Evolutionary conservation across 2,797 vertebrate genomes (phyloP), one percentile per base, ranked within the genome.

Genomic region (Kryptopterus vitreolus): DNA sequence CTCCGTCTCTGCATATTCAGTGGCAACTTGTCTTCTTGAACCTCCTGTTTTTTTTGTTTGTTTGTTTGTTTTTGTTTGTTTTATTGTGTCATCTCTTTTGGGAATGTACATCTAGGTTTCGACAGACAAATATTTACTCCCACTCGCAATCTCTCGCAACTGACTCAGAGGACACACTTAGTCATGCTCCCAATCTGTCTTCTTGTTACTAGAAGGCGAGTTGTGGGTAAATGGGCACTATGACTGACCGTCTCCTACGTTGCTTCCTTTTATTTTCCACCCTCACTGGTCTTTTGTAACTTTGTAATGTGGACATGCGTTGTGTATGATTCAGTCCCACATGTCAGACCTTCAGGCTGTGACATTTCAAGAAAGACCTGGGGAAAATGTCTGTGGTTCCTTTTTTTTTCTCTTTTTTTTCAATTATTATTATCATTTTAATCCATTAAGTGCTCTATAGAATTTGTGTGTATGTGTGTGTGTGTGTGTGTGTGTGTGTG

Each of bases 121-220:
- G 22, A 81, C 24, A 70, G 31, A 79, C 29, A 81, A 80, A 81
- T 82, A 81, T 83, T 82, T 83, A 77, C 16, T 77, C 46, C 65
- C 52, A 76, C 82, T 69, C 76, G 31, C 72, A 70, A 76, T 31
- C 77, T 57, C 46, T 29, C 68, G 77, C 38, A 52, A 26, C n/a
- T 82, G 73, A 58, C 66, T 84, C 81, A 74, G 2, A 76, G 29
- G 65, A 11, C 22, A 73, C 63, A 18, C 55, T 76, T 74, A 82
- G 76, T 75, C 83, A 75, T 81, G 35, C 10, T 80, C 77, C 52
- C 43, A 53, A n/a, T 48, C 62, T 26, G 63, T 80, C 63, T 4
- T 4, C 63, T 66, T 48, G 61, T 82, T 80, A 62, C 78, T 83
- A 22, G 78, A 68, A 83, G 78, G 46, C 38, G 52, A 61, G 31